Conservation (phyloP, 2,113 vertebrate species). For the Hypanus sabinus region DNA sequence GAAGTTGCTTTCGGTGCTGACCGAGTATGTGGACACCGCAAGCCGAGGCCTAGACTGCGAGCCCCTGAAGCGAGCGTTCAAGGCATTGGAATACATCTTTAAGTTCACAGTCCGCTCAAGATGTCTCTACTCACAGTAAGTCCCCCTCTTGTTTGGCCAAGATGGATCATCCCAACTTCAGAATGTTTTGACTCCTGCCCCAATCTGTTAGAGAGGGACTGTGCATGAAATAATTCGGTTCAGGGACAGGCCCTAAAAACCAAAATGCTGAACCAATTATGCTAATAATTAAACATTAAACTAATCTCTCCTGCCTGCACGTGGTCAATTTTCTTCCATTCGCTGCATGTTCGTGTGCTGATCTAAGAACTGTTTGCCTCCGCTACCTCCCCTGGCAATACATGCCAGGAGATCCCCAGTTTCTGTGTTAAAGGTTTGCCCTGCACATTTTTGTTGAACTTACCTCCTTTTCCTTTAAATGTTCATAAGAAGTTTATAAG, state of each 20-base stretch:
- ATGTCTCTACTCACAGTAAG: conserved; percentile 46
- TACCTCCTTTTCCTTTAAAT: no score
- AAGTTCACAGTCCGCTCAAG: conserved; percentile 52
- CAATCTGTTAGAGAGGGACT: neutral
- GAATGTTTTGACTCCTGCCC: neutral
- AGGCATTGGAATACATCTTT: conserved; percentile 51
- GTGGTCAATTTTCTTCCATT: no score
- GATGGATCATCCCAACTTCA: neutral
- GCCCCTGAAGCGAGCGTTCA: conserved; percentile 43
- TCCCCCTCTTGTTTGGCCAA: neutral
- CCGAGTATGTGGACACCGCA: conserved; percentile 40
- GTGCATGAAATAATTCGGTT: neutral
- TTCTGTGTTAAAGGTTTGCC: no score
- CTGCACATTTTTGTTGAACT: no score
- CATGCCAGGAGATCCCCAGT: no score
- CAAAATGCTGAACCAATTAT: no score
- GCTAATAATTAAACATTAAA: no score
- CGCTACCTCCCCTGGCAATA: no score
- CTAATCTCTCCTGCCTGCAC: no score
- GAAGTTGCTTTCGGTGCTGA: conserved; percentile 50
- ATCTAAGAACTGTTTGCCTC: no score
- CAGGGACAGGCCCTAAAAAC: neutral
- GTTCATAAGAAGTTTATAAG: no score
- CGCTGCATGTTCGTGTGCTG: no score
- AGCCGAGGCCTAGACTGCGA: conserved; percentile 42